Evolutionary conservation across 2,113 vertebrate genomes (phyloP), one percentile per base, ranked within the genome.

Genomic region (Crotophaga sulcirostris): DNA sequence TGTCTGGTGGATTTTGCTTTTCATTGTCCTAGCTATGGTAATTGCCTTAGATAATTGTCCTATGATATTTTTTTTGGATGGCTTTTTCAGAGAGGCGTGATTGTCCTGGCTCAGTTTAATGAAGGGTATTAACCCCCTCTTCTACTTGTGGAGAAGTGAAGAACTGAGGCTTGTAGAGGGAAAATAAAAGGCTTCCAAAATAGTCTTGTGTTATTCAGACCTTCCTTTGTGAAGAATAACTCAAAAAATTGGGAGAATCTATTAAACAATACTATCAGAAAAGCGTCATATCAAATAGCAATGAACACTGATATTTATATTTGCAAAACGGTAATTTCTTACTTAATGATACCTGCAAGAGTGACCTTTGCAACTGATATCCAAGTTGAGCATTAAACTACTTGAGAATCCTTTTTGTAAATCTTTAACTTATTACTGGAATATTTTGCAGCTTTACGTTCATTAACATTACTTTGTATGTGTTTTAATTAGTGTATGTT

Each of bases 1-100:
- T 96, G 95, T 96, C 94, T 87, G 84, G 64, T 94, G 26, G 64
- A 72, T 95, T 95, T 96, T 81, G 49, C 52, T 90, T 92, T 96
- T 91, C 89, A 95, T 97, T 97, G 96, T 97, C 80, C 94, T 92
- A 95, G 95, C 80, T 80, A 81, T 84, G 93, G 96, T 92, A 94
- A 90, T 89, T 92, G 73, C 91, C 89, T 93, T 78, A 90, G 89
- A 89, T 95, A 96, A 97, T 97, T 88, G 73, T 64, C 20, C 52
- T 55, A 28, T 67, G 56, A 77, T 87, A 8, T 92, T 94, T 91
- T 95, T 94, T 84, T 90, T 90, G 55, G 55, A 74, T 92, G 63
- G 25, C 54, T 80, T 6, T 85, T 88, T 84, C 59, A 66, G 72
- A 47, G 88, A 93, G 64, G 45, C 23, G 4, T 69, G 58, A 52